phyloP scores from a whole-genome alignment of 2,113 vertebrate genomes.

The Bubo scandiacus region DNA sequence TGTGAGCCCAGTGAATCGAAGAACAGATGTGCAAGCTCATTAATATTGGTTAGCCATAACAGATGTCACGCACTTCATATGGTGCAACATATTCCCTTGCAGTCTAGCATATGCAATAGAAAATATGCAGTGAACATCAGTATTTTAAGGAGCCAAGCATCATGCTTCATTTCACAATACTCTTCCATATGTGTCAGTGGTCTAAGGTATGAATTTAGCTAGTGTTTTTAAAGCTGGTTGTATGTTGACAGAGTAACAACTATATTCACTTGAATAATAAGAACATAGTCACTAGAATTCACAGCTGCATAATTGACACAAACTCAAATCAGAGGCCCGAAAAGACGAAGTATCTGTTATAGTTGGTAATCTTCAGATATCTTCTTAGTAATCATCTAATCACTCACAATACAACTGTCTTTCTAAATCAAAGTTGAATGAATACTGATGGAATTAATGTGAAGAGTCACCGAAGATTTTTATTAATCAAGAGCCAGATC shows the following conservation, averaged over 20 bases:
- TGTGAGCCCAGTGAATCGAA: neutral
- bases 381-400: conserved; percentile 5
- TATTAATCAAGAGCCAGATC: neutral
- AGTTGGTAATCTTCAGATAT: neutral
- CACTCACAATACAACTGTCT: neutral
- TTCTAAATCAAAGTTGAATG: neutral
- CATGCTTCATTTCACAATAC: neutral
- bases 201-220: neutral
- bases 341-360: neutral
- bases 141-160: neutral
- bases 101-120: neutral
- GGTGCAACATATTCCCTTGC: neutral
- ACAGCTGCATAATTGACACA: neutral
- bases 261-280: neutral
- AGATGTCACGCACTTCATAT: neutral
- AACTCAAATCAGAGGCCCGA: neutral
- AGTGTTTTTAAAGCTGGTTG: neutral
- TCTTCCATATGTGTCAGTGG: neutral
- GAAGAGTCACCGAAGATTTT: neutral
- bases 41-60: neutral
- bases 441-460: neutral
- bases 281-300: neutral
- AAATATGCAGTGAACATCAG: neutral
- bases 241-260: neutral
- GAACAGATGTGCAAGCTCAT: neutral